Evolutionary conservation across 2,888 invertebrate genomes (phyloP).

Genomic region (Erebia aethiops): DNA sequence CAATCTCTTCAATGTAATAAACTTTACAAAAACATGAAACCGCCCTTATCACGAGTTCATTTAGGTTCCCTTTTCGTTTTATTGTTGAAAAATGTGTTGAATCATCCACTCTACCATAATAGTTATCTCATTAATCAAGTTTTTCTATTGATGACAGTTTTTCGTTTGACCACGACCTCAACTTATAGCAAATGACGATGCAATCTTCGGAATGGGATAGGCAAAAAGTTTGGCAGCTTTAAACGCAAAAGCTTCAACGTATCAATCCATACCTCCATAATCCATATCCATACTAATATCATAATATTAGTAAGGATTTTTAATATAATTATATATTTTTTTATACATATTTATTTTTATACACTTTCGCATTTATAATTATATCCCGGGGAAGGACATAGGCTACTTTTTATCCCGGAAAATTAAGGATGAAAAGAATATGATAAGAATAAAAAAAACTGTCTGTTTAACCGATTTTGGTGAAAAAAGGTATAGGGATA

Average conservation of each 20-base stretch:
- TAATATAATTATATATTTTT: too few species aligned
- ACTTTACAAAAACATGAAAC: conserved; percentile 30
- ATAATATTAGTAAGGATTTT: too few species aligned
- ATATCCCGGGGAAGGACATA: too few species aligned
- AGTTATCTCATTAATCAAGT: conserved; percentile 11
- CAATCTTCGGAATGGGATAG: conserved; percentile 1
- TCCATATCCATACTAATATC: too few species aligned
- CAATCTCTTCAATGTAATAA: conserved; percentile 13
- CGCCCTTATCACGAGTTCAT: conserved; percentile 31
- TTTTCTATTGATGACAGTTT: conserved; percentile 19
- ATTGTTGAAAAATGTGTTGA: conserved; percentile 28
- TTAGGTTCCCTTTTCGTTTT: conserved; percentile 27
- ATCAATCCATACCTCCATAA: too few species aligned
- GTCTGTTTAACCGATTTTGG: too few species aligned
- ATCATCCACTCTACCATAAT: conserved; percentile 12
- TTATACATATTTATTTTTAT: too few species aligned
- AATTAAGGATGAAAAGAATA: too few species aligned
- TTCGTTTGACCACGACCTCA: not conserved
- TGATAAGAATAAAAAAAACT: too few species aligned
- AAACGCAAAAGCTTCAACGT: not conserved
- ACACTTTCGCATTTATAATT: too few species aligned
- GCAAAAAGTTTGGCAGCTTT: not conserved
- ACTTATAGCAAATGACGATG: conserved; percentile 12
- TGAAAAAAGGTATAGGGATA: too few species aligned
- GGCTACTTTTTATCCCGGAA: too few species aligned